Base-by-base conservation (phyloP, 53 echinoderm and acorn worm genomes). In the Pentamera pediparva region DNA sequence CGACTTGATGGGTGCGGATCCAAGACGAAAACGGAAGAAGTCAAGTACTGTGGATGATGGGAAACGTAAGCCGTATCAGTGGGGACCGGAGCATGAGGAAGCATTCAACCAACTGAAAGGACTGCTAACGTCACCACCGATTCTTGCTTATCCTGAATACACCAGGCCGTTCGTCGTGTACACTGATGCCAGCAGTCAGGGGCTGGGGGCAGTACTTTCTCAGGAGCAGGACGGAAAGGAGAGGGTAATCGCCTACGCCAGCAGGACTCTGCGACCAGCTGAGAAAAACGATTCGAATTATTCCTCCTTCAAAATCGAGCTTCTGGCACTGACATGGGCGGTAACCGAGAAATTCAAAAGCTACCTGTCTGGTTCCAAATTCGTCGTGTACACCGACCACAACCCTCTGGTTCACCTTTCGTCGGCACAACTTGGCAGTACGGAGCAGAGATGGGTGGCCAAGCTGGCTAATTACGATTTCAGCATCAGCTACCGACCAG, bases 171-270 rank as follows among this genome's bases (percentile, higher is more conserved):
- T 84, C 38, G 28, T 72, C 8, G 48, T 84, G 36, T 78, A 78
- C 52, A 84, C 84, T 12, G 84, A 84, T 78, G 84, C 78, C 31
- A 84, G 84, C 78, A 78, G 67, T 35, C 54, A 45, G 9, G 63
- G 84, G 3, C 39, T 78, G 26, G 73, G 84, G 39, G 79, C 78
- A n/a, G 74, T 84, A 5, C 54, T 84, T 24, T 59, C 84, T 7
- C 84, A 84, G 39, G 55, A 26, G 8, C 71, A 70, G 32, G 62
- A 52, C 6, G 72, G 63, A 10, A 53, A 43, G 19, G 79, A 78
- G 28, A 59, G 43, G 27, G 79, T 84, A 5, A 84, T 84, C 18
- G 84, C 84, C 10, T 84, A 73, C 43, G 79, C 84, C 13, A 79
- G 78, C n/a, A 12, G 84, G 19, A 70, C 61, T 5, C 40, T 78